Percentiles rank a stretch among this genome's conserved stretches.
Evolutionary conservation across 2,113 vertebrate species (phyloP).

Genomic region (Tupaia chinensis): DNA sequence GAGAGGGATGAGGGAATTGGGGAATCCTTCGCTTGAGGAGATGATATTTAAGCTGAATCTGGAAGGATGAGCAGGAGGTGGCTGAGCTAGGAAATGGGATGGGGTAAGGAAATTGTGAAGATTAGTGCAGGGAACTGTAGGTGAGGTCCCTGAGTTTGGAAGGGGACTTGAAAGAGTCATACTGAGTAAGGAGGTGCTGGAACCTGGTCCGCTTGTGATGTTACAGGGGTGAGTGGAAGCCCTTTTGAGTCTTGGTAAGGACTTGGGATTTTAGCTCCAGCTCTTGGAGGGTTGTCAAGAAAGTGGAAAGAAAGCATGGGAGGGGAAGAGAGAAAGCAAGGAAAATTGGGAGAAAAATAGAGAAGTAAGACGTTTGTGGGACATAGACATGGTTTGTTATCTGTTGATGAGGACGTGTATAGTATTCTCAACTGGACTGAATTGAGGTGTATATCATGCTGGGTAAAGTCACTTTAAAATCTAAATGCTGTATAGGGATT

Average conservation of each 20-base stretch:
- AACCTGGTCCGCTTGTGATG: neutral
- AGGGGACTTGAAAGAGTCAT: neutral
- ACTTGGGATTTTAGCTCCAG: neutral
- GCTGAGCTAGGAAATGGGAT: neutral
- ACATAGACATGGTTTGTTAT: too few relatives aligned
- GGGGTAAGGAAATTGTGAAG: neutral
- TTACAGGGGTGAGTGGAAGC: neutral
- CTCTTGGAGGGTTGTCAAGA: neutral
- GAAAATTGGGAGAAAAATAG: too few relatives aligned
- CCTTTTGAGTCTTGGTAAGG: neutral
- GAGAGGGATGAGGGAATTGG: neutral
- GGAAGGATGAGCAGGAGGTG: neutral
- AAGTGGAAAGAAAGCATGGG: too few relatives aligned
- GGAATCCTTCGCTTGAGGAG: neutral
- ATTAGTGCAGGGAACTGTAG: neutral
- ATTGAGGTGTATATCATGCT: too few relatives aligned
- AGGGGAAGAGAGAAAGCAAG: too few relatives aligned
- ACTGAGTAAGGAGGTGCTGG: neutral
- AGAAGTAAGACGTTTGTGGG: too few relatives aligned
- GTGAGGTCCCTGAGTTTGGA: neutral
- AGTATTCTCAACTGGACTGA: too few relatives aligned
- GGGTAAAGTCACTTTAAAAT: too few relatives aligned
- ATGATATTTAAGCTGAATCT: neutral
- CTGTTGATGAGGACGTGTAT: too few relatives aligned
- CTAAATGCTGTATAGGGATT: too few relatives aligned